Evolutionary conservation across 2,888 invertebrate species (phyloP).

Genomic region (Tetranychus piercei): DNA sequence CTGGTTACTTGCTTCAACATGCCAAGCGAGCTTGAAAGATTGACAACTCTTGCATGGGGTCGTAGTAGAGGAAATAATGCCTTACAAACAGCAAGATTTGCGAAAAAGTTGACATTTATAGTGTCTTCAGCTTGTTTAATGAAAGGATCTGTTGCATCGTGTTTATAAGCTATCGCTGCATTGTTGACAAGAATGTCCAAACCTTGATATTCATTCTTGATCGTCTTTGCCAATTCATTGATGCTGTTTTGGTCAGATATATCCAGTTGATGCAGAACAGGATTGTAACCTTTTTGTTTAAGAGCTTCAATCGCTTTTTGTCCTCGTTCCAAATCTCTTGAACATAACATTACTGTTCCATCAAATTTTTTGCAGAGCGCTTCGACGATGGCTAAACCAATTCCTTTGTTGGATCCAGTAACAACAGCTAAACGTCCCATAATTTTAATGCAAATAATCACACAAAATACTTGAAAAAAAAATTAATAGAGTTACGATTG

Average conservation of each 20-base stretch:
- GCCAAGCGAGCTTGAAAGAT: constrained; percentile 52
- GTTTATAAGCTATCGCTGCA: constrained; percentile 52
- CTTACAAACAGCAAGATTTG: constrained; percentile 45
- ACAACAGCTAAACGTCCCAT: constrained; percentile 32
- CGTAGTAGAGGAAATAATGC: constrained; percentile 50
- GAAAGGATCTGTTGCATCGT: constrained; percentile 43
- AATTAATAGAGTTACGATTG: too few species aligned
- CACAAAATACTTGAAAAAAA: too few species aligned
- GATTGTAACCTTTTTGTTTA: constrained; percentile 36
- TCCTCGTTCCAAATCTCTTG: constrained; percentile 43
- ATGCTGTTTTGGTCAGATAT: constrained; percentile 44
- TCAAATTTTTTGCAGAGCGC: constrained; percentile 43
- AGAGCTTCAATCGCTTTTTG: constrained; percentile 42
- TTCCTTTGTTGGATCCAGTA: constrained; percentile 51
- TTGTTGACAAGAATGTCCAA: constrained; percentile 56
- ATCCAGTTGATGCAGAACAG: constrained; percentile 49
- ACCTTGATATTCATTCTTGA: constrained; percentile 45
- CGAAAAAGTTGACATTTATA: constrained; percentile 49
- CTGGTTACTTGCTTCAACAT: constrained; percentile 44
- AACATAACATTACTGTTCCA: constrained; percentile 51
- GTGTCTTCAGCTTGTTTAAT: constrained; percentile 50
- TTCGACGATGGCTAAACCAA: constrained; percentile 49
- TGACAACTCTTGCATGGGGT: constrained; percentile 50
- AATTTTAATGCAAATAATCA: not conserved
- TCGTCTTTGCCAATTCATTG: constrained; percentile 40